Conservation (phyloP, 2,113 vertebrate genomes). For the Larimichthys polyactis region DNA sequence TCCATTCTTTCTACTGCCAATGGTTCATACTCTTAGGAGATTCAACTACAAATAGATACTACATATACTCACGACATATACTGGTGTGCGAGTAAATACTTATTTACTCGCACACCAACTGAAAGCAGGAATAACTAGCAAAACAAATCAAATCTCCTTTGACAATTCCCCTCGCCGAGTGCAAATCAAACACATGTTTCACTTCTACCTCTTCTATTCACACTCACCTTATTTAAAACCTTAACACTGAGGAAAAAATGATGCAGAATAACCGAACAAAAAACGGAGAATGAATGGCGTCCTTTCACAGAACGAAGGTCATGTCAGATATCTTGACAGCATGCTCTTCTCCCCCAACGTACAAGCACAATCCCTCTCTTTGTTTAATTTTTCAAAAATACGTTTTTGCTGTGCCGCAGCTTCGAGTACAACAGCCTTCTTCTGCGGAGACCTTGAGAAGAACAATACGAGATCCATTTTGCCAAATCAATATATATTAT, state of each 20-base stretch:
- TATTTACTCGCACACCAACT: no score
- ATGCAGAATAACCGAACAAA: neutral
- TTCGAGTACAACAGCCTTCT: slow-evolving; percentile 11
- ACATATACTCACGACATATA: neutral
- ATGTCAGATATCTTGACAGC: slow-evolving; percentile 48
- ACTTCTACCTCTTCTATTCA: neutral
- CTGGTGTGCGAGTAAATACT: no score
- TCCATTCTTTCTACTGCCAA: no score
- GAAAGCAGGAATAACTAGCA: neutral
- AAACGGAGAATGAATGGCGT: slow-evolving; percentile 4
- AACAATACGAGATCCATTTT: slow-evolving; percentile 57
- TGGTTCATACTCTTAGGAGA: neutral
- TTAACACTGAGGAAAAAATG: neutral
- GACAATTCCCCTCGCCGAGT: neutral
- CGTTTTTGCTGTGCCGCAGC: slow-evolving; percentile 21
- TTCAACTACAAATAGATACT: neutral
- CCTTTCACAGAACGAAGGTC: slow-evolving; percentile 40
- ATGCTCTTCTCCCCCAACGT: slow-evolving; percentile 6
- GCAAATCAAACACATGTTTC: neutral
- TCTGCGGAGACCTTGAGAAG: slow-evolving; percentile 48
- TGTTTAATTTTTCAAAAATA: slow-evolving; percentile 56
- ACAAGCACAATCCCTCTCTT: slow-evolving; percentile 16
- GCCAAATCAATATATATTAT: slow-evolving; percentile 62
- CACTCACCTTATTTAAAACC: neutral
- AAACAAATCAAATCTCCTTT: neutral